These are phyloP conservation scores for Naja naja DNA, from an alignment of 2,113 vertebrate genomes.

Conservation along the genomic window DNA sequence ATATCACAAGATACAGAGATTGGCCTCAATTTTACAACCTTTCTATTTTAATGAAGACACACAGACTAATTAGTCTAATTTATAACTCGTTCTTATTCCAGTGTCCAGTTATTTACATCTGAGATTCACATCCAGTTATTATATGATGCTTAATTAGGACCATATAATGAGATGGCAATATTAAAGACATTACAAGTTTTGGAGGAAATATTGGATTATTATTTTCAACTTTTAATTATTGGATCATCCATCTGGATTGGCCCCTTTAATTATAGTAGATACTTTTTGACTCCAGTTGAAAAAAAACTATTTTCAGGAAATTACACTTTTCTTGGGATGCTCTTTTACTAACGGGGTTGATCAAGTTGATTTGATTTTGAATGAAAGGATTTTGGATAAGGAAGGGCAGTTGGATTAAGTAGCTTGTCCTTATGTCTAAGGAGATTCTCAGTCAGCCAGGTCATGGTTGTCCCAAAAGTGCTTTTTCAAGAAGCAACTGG, in stretches of 20 bases:
- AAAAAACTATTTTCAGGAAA: not conserved
- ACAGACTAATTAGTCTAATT: not conserved
- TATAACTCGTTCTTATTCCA: not conserved
- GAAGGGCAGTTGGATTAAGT: not conserved
- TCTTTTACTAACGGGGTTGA: not conserved
- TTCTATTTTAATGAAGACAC: not conserved
- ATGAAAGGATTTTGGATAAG: not conserved
- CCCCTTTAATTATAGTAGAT: not conserved
- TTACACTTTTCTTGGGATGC: not conserved
- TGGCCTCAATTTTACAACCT: not conserved
- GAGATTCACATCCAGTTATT: not conserved
- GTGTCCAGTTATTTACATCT: not conserved
- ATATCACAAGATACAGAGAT: not conserved
- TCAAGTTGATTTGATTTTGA: not conserved
- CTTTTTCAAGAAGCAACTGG: too few relatives aligned
- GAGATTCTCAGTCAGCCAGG: too few relatives aligned
- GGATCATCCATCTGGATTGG: not conserved
- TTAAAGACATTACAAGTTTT: not conserved
- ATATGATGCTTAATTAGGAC: not conserved
- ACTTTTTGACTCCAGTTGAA: not conserved
- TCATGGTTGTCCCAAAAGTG: too few relatives aligned
- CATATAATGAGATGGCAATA: not conserved
- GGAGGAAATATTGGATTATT: not conserved
- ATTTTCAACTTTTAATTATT: not conserved
- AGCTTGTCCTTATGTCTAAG: not conserved